These are phyloP conservation scores for Theristus sp. DNA, from an alignment of 2,888 invertebrate genomes.

Conservation along the genomic window DNA sequence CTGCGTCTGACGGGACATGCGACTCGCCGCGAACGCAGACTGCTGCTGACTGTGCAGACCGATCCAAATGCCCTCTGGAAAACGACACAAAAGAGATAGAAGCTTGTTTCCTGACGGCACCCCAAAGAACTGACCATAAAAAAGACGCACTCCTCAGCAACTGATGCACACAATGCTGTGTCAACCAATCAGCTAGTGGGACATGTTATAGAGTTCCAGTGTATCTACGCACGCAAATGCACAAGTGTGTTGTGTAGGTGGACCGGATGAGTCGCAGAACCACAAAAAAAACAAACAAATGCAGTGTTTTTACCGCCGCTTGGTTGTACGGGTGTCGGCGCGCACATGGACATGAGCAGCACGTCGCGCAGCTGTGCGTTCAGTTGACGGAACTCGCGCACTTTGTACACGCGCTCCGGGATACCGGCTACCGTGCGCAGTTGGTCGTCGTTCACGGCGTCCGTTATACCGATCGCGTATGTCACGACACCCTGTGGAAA, in stretches of 20 bases:
- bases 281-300: too few relatives aligned
- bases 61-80: constrained; percentile 1
- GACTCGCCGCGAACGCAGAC: background rate
- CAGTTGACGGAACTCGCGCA: constrained; percentile 1
- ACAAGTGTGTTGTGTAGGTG: too few relatives aligned
- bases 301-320: too few relatives aligned
- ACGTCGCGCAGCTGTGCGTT: background rate
- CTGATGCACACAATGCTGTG: too few relatives aligned
- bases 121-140: background rate
- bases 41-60: background rate
- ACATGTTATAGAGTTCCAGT: too few relatives aligned
- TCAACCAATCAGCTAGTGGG: too few relatives aligned
- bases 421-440: constrained; percentile 3
- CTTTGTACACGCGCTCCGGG: constrained; percentile 5
- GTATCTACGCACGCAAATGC: too few relatives aligned
- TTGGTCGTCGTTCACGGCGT: constrained; percentile 6
- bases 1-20: too few relatives aligned
- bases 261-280: too few relatives aligned
- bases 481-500: background rate
- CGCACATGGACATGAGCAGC: background rate
- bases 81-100: too few relatives aligned
- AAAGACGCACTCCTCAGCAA: too few relatives aligned
- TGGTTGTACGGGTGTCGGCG: background rate
- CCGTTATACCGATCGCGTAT: constrained; percentile 4
- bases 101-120: too few relatives aligned